Conservation (phyloP, 2,888 invertebrate species). For the Standfussiana lucernea region DNA sequence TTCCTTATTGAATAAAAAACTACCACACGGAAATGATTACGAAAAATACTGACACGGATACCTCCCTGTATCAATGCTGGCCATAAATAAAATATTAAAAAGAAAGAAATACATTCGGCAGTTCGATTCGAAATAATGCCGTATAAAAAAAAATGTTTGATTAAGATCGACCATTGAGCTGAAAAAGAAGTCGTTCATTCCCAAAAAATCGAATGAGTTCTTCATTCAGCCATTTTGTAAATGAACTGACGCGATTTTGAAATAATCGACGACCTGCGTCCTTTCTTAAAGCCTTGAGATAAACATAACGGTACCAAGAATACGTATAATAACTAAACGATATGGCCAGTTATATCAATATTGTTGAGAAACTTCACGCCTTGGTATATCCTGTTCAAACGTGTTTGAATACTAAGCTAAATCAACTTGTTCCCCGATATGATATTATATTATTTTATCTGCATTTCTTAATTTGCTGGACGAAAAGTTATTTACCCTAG, state of each 20-base stretch:
- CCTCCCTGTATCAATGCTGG: neutral
- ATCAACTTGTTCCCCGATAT: neutral
- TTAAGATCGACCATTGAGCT: neutral
- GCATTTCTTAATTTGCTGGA: neutral
- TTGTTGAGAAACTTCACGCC: constrained; percentile 19
- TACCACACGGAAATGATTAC: neutral
- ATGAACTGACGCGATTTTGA: constrained; percentile 6
- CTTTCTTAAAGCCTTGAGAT: constrained; percentile 56
- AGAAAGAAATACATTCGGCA: neutral
- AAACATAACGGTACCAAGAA: constrained; percentile 25
- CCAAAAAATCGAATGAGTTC: neutral
- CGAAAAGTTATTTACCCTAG: neutral
- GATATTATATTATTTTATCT: neutral
- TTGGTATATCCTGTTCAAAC: constrained; percentile 24
- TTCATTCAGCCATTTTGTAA: neutral
- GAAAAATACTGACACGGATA: neutral
- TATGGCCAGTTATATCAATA: constrained; percentile 15
- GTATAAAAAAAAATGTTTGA: neutral
- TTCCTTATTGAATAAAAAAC: neutral
- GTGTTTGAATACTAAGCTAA: constrained; percentile 6
- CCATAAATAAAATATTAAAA: neutral
- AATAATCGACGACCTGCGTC: constrained; percentile 19
- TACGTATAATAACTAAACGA: constrained; percentile 1
- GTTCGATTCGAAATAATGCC: neutral
- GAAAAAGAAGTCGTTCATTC: constrained; percentile 3